Conservation (phyloP, 1,140 invertebrate genomes). For the Bicyclus anynana region DNA sequence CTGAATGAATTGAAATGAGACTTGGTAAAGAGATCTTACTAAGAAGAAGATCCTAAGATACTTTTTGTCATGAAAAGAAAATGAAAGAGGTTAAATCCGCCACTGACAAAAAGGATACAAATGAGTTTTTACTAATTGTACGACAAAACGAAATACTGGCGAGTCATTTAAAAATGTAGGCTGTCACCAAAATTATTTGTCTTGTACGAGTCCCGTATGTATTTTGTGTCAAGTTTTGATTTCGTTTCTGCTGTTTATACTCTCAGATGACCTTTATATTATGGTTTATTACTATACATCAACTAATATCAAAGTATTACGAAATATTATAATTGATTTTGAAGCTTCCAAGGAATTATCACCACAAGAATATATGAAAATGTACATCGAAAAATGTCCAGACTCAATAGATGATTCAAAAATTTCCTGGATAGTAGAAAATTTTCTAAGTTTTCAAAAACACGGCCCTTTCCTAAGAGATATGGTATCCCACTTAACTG, state of each 20-base stretch:
- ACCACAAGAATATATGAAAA: constrained; percentile 60
- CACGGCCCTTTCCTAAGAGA: constrained; percentile 49
- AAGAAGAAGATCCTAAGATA: too few relatives aligned
- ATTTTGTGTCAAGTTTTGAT: constrained; percentile 39
- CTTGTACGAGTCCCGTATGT: constrained; percentile 27
- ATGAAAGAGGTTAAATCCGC: too few relatives aligned
- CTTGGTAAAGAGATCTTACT: too few relatives aligned
- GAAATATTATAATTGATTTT: constrained; percentile 52
- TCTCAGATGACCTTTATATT: constrained; percentile 19
- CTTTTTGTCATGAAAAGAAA: too few relatives aligned
- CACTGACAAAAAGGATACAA: too few relatives aligned
- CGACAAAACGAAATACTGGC: neutral
- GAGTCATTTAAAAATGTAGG: neutral
- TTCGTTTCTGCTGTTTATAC: constrained; percentile 28
- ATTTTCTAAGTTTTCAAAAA: constrained; percentile 54
- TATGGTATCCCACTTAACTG: constrained; percentile 34
- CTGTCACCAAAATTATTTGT: constrained; percentile 46
- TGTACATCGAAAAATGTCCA: constrained; percentile 53
- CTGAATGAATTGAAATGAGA: too few relatives aligned
- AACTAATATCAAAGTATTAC: constrained; percentile 54
- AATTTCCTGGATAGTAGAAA: constrained; percentile 58
- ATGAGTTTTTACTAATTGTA: too few relatives aligned
- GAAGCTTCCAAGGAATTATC: constrained; percentile 35
- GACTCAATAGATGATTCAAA: constrained; percentile 48
- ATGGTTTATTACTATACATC: constrained; percentile 68